These are phyloP conservation scores for Diarsia dahlii DNA, from an alignment of 2,888 invertebrate genomes.

Conservation along the genomic window DNA sequence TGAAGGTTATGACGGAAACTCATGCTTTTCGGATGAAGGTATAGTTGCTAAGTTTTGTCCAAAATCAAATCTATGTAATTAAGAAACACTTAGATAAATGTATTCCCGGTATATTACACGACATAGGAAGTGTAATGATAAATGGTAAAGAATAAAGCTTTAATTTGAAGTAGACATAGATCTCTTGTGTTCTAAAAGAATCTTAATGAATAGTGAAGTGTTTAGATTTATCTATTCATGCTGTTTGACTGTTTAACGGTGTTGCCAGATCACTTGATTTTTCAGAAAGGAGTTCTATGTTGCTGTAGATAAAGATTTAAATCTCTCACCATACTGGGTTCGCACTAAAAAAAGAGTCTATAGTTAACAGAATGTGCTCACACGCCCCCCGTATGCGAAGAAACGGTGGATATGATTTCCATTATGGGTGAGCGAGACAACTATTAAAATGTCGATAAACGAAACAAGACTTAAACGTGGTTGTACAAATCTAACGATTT, in stretches of 20 bases:
- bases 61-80: slow-evolving; percentile 67
- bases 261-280: slow-evolving; percentile 47
- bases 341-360: not conserved
- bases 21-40: not conserved
- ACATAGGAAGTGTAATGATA: slow-evolving; percentile 77
- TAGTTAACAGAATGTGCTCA: not conserved
- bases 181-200: slow-evolving; percentile 85
- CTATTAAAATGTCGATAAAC: not conserved
- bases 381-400: too few relatives aligned
- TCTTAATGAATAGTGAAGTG: slow-evolving; percentile 76
- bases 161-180: slow-evolving; percentile 89
- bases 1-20: not conserved
- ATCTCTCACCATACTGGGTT: not conserved
- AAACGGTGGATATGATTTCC: too few relatives aligned
- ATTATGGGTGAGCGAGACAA: not conserved
- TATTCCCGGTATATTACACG: slow-evolving; percentile 78
- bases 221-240: slow-evolving; percentile 54
- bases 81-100: slow-evolving; percentile 82
- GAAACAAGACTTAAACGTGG: not conserved
- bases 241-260: slow-evolving; percentile 58
- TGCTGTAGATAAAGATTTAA: not conserved
- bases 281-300: not conserved
- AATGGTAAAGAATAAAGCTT: slow-evolving; percentile 89
- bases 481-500: not conserved
- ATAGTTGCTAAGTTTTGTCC: slow-evolving; percentile 68